Evolutionary conservation across 2,113 vertebrate genomes (phyloP).

Genomic region (Lampris incognitus): DNA sequence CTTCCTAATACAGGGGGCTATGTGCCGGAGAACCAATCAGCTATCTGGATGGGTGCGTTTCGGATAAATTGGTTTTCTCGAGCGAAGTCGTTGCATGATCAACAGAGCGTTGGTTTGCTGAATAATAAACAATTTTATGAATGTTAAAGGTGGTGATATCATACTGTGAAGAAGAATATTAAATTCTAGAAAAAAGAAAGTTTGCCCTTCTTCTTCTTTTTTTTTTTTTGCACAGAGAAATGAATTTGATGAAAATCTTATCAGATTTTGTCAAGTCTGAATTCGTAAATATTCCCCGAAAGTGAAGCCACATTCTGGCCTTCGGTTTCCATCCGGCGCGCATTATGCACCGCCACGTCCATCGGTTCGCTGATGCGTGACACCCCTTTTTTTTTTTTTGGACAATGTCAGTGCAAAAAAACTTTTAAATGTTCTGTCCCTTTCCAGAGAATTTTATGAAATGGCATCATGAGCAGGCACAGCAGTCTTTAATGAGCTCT

Average conservation of each 20-base stretch:
- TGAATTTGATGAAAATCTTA: too few relatives aligned
- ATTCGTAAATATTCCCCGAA: neutral
- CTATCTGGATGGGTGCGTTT: constrained; percentile 34
- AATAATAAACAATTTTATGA: constrained; percentile 12
- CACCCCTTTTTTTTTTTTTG: neutral
- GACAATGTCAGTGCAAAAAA: constrained; percentile 46
- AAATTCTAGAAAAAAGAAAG: neutral
- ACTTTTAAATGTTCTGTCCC: constrained; percentile 67
- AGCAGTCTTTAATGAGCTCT: constrained; percentile 99
- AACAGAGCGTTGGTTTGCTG: constrained; percentile 15
- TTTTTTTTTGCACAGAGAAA: too few relatives aligned
- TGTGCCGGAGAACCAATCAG: constrained; percentile 31
- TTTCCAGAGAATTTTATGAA: constrained; percentile 91
- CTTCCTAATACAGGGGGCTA: constrained; percentile 33
- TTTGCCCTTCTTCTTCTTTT: neutral
- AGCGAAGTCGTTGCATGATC: neutral
- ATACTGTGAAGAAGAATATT: constrained; percentile 7
- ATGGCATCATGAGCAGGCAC: constrained; percentile 95
- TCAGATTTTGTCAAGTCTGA: too few relatives aligned
- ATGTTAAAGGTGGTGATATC: constrained; percentile 10
- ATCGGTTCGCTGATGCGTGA: neutral
- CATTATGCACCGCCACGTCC: neutral
- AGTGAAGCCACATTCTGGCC: neutral
- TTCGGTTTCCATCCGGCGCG: constrained; percentile 6
- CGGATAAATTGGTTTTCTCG: constrained; percentile 30